Base-by-base conservation (phyloP, 2,797 vertebrate species). In the Siniperca obscura region DNA sequence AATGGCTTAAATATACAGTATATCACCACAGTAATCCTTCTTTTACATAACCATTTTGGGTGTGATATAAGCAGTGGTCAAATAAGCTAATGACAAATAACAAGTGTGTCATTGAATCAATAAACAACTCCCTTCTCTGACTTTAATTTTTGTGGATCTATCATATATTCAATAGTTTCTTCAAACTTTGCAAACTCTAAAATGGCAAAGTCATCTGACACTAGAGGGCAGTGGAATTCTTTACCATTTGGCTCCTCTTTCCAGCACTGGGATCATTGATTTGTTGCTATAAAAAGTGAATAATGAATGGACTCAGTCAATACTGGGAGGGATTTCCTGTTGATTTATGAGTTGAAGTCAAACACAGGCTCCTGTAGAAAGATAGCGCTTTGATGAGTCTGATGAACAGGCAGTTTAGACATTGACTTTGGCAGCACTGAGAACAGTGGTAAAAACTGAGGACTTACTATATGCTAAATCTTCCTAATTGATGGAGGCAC, bases 301-400 rank as follows among this genome's bases (percentile, higher is more conserved):
- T 88, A 90, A 93, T 87, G 81, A 91, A 86, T 82, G 66, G 73
- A 87, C 80, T 50, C 61, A 44, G 73, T 92, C 93, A 86, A 89
- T 86, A 70, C 66, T 40, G 62, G 19, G 74, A 42, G 44, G 82
- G 69, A 71, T 86, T 90, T 91, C 83, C 82, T 91, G 69, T 88
- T 89, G 87, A 93, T 93, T 91, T 87, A 89, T 90, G 78, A 70
- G 74, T 68, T 71, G 30, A 34, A 88, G 76, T 85, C 72, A 85
- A 86, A 86, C 86, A 78, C 76, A 2, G 74, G 80, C 72, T 77
- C 72, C 62, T 22, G 73, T 71, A 48, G 56, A 80, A 53, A 74
- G 84, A 90, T 81, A 65, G 69, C 61, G 81, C 76, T 84, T 83
- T 66, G 76, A 78, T 62, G 85, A 87, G 86, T 78, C 78, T 80